Evolutionary conservation across 2,113 vertebrate species (phyloP).

Genomic region (Ailuropoda melanoleuca): DNA sequence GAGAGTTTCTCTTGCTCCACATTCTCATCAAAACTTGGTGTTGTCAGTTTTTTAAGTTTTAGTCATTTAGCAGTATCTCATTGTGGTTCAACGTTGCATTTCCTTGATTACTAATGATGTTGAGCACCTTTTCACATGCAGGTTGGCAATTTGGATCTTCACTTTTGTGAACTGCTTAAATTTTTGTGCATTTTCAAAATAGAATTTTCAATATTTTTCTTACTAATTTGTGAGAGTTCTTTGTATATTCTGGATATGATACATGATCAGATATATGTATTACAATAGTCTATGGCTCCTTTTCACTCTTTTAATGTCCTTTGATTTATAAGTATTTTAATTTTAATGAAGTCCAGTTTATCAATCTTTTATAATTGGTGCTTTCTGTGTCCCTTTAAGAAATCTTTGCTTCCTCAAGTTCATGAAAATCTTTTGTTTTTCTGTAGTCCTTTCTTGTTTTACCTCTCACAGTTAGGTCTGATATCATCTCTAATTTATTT

Average conservation of each 20-base stretch:
- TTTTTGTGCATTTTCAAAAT: neutral
- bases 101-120: neutral
- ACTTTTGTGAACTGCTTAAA: neutral
- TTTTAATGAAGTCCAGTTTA: neutral
- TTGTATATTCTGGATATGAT: neutral
- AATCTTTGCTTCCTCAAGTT: neutral
- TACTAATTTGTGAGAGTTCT: neutral
- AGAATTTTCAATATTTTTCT: neutral
- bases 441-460: neutral
- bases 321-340: constrained; percentile 7
- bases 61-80: neutral
- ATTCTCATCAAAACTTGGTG: neutral
- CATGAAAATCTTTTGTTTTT: neutral
- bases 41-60: neutral
- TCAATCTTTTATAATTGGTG: neutral
- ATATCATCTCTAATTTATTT: neutral
- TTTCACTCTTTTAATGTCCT: neutral
- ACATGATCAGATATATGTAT: neutral
- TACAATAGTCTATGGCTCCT: neutral
- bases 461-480: neutral
- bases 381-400: neutral
- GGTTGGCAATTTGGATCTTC: neutral
- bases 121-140: neutral
- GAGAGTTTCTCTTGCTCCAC: neutral
- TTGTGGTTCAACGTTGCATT: neutral